A percentile compares a stretch with the other conserved stretches of the same genome.
Conservation (phyloP, 2,113 vertebrate genomes). For the Dipodomys ordii region DNA sequence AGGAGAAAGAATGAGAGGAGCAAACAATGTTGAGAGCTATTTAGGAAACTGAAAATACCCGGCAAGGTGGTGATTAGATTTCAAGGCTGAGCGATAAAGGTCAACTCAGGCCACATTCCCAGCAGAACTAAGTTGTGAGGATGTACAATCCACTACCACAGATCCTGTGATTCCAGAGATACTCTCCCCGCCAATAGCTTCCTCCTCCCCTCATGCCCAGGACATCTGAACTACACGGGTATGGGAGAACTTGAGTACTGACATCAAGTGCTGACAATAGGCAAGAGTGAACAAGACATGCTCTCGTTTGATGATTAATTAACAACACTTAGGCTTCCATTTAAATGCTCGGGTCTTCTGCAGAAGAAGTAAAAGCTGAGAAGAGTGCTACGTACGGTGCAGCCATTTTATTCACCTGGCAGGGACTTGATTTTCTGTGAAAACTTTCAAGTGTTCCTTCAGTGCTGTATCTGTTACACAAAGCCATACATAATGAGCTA, state of each 20-base stretch:
- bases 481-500: constrained; percentile 69
- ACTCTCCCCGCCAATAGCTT: not conserved
- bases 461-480: constrained; percentile 63
- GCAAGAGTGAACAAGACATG: not conserved
- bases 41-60: not conserved
- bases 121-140: not conserved
- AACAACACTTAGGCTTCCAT: not conserved
- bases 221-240: not conserved
- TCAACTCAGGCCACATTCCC: not conserved
- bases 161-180: not conserved
- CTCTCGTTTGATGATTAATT: not conserved
- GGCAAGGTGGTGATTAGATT: not conserved
- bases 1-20: not conserved
- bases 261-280: not conserved
- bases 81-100: not conserved
- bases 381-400: not conserved
- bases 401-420: constrained; percentile 22
- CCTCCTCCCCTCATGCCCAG: not conserved
- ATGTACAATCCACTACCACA: not conserved
- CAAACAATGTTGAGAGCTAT: not conserved
- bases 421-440: constrained; percentile 42
- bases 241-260: not conserved
- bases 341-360: not conserved
- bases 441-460: constrained; percentile 59
- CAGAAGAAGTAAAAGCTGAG: not conserved